Conservation (phyloP, 1,140 invertebrate species). For the Atta cephalotes region DNA sequence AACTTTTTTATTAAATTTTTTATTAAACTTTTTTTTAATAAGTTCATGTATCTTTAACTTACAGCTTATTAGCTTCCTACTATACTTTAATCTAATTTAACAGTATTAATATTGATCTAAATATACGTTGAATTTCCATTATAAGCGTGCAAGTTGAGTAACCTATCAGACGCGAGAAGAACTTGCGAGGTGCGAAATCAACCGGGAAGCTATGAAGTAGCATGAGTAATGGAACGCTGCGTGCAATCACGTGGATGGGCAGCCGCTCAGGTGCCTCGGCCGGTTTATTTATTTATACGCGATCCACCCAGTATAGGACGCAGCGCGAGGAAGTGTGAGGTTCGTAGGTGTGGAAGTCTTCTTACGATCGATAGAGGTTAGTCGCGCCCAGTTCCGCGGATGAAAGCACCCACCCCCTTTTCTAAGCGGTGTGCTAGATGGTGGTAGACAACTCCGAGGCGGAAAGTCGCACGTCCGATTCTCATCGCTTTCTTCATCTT, state of each 20-base stretch:
- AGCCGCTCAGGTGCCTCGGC: conserved; percentile 58
- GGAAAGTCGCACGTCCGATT: conserved; percentile 65
- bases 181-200: conserved; percentile 56
- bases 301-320: conserved; percentile 73
- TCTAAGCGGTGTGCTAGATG: conserved; percentile 64
- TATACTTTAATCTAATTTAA: conserved; percentile 18
- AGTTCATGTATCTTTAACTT: not conserved
- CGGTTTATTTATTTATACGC: conserved; percentile 66
- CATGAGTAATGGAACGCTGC: conserved; percentile 64
- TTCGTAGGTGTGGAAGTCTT: conserved; percentile 80
- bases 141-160: conserved; percentile 53
- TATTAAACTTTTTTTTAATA: not conserved
- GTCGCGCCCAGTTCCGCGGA: conserved; percentile 81
- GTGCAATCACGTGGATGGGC: conserved; percentile 62
- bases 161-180: conserved; percentile 56
- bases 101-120: conserved; percentile 23
- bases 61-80: not conserved
- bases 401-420: conserved; percentile 76
- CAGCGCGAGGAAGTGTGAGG: conserved; percentile 76
- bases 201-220: conserved; percentile 63
- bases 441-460: conserved; percentile 59
- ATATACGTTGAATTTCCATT: conserved; percentile 39
- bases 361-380: conserved; percentile 83
- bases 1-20: too few species aligned
- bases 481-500: conserved; percentile 72